These are phyloP conservation scores for Argyresthia albistria DNA, from an alignment of 2,888 invertebrate genomes.

Conservation along the genomic window DNA sequence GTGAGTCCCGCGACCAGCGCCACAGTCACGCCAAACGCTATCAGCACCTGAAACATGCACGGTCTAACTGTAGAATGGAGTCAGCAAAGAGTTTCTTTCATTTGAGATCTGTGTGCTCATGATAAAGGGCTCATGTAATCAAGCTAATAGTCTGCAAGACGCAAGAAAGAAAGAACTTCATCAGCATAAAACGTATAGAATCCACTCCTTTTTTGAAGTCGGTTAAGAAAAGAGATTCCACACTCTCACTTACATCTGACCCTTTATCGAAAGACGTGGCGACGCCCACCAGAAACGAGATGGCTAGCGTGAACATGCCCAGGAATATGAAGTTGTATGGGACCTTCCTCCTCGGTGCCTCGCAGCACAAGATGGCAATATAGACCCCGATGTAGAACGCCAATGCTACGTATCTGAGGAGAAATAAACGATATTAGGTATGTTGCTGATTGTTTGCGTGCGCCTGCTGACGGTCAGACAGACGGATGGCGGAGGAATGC, in stretches of 20 bases:
- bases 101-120: too few species aligned
- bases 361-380: slow-evolving; percentile 84
- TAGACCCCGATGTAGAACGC: slow-evolving; percentile 75
- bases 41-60: slow-evolving; percentile 59
- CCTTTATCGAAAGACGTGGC: slow-evolving; percentile 62
- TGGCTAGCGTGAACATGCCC: slow-evolving; percentile 79
- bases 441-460: not conserved
- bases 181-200: too few species aligned
- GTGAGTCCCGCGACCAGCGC: slow-evolving; percentile 84
- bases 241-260: slow-evolving; percentile 51
- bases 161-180: too few species aligned
- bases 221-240: too few species aligned
- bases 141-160: too few species aligned
- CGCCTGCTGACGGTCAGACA: not conserved
- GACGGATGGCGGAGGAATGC: too few species aligned
- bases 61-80: too few species aligned
- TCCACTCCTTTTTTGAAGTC: too few species aligned
- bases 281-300: slow-evolving; percentile 78
- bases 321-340: slow-evolving; percentile 86
- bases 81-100: too few species aligned
- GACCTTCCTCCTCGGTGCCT: slow-evolving; percentile 79
- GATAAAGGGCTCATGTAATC: too few species aligned
- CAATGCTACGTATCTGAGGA: slow-evolving; percentile 51
- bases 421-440: not conserved
- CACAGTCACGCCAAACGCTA: slow-evolving; percentile 87